These are phyloP conservation scores for Rhabditoides inermis DNA, from an alignment of 2,888 invertebrate genomes.

Conservation along the genomic window DNA sequence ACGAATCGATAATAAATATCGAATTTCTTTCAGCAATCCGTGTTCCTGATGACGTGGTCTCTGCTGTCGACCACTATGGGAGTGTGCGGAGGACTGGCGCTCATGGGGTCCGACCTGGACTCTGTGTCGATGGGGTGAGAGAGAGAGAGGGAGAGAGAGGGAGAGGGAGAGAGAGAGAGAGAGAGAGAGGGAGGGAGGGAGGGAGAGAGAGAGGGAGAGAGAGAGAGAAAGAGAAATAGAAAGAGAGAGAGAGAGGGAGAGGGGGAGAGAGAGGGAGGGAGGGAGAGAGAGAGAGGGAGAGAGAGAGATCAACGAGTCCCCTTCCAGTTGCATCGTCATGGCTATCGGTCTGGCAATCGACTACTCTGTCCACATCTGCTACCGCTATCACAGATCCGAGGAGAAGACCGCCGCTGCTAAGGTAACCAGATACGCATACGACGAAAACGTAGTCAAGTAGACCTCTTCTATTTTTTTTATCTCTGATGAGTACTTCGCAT, in stretches of 20 bases:
- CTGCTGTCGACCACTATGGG: conserved; percentile 50
- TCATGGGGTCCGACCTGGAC: conserved; percentile 49
- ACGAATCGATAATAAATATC: too few species aligned
- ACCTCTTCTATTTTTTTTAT: background rate
- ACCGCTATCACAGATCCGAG: conserved; percentile 46
- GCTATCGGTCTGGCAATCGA: conserved; percentile 51
- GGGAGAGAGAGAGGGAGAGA: too few species aligned
- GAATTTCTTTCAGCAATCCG: conserved; percentile 43
- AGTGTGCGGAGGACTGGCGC: conserved; percentile 49
- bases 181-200: too few species aligned
- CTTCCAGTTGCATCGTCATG: conserved; percentile 45
- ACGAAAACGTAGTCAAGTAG: background rate
- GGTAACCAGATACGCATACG: conserved; percentile 10
- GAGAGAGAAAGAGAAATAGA: too few species aligned
- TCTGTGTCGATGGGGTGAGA: too few species aligned
- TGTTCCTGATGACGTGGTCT: conserved; percentile 52
- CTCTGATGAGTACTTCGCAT: too few species aligned
- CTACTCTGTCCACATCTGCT: conserved; percentile 50
- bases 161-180: too few species aligned
- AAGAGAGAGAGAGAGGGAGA: too few species aligned
- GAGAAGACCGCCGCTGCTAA: conserved; percentile 35
- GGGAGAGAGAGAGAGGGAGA: too few species aligned
- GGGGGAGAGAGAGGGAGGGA: too few species aligned
- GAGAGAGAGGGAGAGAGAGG: too few species aligned
- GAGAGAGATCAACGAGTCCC: too few species aligned